Base-by-base conservation (phyloP, 2,797 vertebrate species). In the Pteropus rufus region DNA sequence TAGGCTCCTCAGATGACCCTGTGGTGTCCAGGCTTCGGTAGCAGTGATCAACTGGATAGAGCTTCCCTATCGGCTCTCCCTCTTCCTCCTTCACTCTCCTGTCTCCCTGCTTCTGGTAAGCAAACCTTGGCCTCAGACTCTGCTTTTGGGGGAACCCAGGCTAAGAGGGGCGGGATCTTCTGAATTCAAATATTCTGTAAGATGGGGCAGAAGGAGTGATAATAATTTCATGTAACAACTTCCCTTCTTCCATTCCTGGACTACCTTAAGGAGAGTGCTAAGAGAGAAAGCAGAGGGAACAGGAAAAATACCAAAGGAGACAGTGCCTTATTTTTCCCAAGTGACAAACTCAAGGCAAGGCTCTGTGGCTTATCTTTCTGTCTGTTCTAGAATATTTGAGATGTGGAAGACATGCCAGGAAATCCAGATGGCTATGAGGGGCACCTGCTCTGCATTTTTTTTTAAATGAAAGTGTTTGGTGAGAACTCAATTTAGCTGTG, bases 101-200 rank as follows among this genome's bases (percentile, higher is more conserved):
- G 3, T 2, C 19, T 9, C 24, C 1, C 54, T n/a, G 52, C 19
- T 15, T 4, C 10, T 26, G 19, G 29, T 2, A 15, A 1, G 29
- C 49, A 65, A 62, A 14, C 24, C 3, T 90, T 34, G 34, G 29
- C 21, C 41, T 56, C 77, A 36, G 56, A 41, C n/a, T 82, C 56
- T 79, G 26, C 56, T 60, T 77, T 44, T 2, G 36, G 12, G 24
- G 11, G 2, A 75, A 56, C 4, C 73, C 14, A 49, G 23, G 24
- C 4, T 65, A 41, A 49, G 58, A 75, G 10, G 60, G 18, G 26
- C 56, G 10, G 49, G 11, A 1, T 70, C 23, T 46, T 75, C 70
- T 64, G 64, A 75, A 52, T 41, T 75, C 24, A 2, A 24, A 10
- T 52, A 34, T 67, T 76, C n/a, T 91, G 24, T 34, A 69, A 31